Conservation (phyloP, 2,888 invertebrate genomes). For the Eilema caniola region DNA sequence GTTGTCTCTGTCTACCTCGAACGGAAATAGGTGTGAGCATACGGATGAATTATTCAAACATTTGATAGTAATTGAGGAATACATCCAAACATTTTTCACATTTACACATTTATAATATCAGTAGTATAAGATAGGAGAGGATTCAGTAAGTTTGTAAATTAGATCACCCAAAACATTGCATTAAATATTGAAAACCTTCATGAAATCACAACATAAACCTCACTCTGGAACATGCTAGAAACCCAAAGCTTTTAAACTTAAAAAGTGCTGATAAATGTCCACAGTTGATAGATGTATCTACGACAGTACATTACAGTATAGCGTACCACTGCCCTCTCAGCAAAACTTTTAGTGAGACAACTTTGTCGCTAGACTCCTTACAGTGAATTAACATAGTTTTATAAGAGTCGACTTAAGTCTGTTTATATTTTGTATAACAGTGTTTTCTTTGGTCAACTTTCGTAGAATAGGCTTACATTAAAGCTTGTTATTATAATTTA, state of each 20-base stretch:
- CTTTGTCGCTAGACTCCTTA: not conserved
- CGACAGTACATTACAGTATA: not conserved
- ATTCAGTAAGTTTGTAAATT: no score
- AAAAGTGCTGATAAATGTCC: not conserved
- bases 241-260: not conserved
- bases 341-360: slow-evolving; percentile 9
- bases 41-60: no score
- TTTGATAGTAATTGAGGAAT: no score
- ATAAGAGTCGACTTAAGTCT: not conserved
- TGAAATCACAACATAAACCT: not conserved
- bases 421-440: not conserved
- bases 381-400: slow-evolving; percentile 17
- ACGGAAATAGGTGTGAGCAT: no score
- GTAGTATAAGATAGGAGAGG: no score
- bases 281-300: not conserved
- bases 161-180: no score
- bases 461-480: not conserved
- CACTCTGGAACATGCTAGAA: not conserved
- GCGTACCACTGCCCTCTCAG: not conserved
- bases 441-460: not conserved
- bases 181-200: no score
- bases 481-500: no score
- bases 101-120: no score
- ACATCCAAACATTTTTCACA: no score
- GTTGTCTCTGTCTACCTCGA: no score